A percentile compares a stretch with the other conserved stretches of the same genome.
Conservation (phyloP, 53 echinoderm and acorn worm genomes). For the Antedon mediterranea region DNA sequence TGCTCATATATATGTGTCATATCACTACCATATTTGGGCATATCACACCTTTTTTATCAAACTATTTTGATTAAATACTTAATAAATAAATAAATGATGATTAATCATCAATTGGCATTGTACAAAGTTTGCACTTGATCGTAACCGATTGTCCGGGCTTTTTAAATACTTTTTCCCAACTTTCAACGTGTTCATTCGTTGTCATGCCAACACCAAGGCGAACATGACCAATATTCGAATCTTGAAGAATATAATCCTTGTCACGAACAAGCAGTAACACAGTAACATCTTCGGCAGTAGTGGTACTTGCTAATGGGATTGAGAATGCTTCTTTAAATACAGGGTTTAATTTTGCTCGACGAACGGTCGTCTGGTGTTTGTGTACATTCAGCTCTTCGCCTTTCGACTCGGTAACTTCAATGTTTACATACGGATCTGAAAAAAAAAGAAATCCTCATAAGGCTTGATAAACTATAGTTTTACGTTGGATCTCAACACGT, state of each 20-base stretch:
- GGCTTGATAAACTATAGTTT: too few relatives aligned
- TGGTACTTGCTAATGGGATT: constrained; percentile 37
- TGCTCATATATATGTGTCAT: too few relatives aligned
- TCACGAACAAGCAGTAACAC: constrained; percentile 32
- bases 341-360: constrained; percentile 19
- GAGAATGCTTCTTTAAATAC: constrained; percentile 60
- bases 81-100: too few relatives aligned
- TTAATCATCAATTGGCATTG: background rate
- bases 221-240: constrained; percentile 29
- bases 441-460: too few relatives aligned
- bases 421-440: constrained; percentile 42
- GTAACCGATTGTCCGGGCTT: background rate
- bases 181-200: background rate
- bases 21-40: too few relatives aligned
- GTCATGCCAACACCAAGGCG: constrained; percentile 43
- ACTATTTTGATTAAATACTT: too few relatives aligned
- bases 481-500: background rate
- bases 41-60: too few relatives aligned
- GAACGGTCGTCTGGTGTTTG: constrained; percentile 17
- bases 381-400: constrained; percentile 19
- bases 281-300: constrained; percentile 48
- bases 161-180: background rate
- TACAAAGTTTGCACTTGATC: background rate
- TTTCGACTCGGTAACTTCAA: constrained; percentile 43
- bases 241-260: constrained; percentile 16